These are phyloP conservation scores for Agrypnus murinus DNA, from an alignment of 2,888 invertebrate genomes.

Conservation along the genomic window DNA sequence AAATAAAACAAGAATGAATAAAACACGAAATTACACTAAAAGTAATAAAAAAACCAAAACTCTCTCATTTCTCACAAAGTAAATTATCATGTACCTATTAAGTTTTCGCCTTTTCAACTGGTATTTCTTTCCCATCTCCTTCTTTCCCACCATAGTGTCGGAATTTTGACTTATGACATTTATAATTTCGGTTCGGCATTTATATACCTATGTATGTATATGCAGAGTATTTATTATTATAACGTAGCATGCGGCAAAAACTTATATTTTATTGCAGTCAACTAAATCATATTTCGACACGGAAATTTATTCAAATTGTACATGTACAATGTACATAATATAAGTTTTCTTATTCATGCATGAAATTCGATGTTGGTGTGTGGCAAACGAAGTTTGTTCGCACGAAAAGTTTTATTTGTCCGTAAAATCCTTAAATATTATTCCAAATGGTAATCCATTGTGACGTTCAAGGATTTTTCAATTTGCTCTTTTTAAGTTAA, in stretches of 20 bases:
- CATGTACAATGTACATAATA: slow-evolving; percentile 6
- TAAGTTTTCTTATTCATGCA: slow-evolving; percentile 18
- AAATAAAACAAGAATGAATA: background rate
- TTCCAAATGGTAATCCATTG: too few species aligned
- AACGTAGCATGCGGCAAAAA: background rate
- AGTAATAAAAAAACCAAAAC: slow-evolving; percentile 12
- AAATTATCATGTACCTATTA: slow-evolving; percentile 16
- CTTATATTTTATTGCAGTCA: background rate
- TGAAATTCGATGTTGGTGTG: slow-evolving; percentile 9
- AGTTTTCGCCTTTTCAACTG: too few species aligned
- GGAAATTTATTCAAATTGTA: slow-evolving; percentile 7
- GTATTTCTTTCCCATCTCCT: background rate
- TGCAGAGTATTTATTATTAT: background rate
- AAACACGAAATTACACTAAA: slow-evolving; percentile 19
- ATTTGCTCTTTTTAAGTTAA: too few species aligned
- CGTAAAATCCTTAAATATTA: background rate
- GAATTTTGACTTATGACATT: slow-evolving; percentile 12
- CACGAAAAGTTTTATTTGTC: slow-evolving; percentile 15
- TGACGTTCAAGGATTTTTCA: too few species aligned
- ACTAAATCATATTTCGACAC: slow-evolving; percentile 9
- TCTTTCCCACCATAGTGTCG: background rate
- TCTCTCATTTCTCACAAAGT: slow-evolving; percentile 15
- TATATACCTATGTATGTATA: too few species aligned
- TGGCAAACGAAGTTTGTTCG: slow-evolving; percentile 11
- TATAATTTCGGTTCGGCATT: too few species aligned